Percentiles rank a stretch among this genome's conserved stretches.
phyloP scores from a whole-genome alignment of 2,888 invertebrate genomes.

The Schizaphis graminum region DNA sequence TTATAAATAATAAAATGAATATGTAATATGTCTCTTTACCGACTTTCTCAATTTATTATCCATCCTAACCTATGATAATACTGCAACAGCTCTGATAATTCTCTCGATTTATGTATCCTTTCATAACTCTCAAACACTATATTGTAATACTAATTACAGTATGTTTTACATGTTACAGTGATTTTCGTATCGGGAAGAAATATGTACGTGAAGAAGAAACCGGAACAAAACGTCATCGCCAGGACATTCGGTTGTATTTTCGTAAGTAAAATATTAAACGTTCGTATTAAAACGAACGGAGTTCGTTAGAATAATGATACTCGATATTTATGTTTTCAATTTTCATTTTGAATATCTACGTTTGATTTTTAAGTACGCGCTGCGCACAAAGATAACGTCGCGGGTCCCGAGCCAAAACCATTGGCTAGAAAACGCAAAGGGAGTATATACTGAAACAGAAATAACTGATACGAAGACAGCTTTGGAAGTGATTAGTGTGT shows the following conservation, averaged over 20 bases:
- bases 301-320: neutral
- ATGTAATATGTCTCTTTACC: neutral
- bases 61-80: neutral
- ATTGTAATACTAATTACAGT: neutral
- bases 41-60: neutral
- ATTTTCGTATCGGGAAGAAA: conserved; percentile 85
- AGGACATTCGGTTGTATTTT: conserved; percentile 79
- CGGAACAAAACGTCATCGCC: conserved; percentile 81
- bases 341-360: neutral
- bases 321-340: neutral
- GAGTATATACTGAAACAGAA: conserved; percentile 69
- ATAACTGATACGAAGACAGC: conserved; percentile 78
- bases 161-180: conserved; percentile 73
- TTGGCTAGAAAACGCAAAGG: conserved; percentile 93
- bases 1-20: neutral
- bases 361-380: conserved; percentile 56
- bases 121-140: neutral
- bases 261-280: conserved; percentile 73
- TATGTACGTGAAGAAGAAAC: conserved; percentile 75
- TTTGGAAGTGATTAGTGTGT: conserved; percentile 78
- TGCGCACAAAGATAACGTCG: conserved; percentile 51
- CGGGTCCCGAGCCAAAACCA: neutral
- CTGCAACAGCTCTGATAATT: neutral
- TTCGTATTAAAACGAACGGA: neutral
- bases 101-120: neutral